These are phyloP conservation scores for Rhinophrynus dorsalis DNA, from an alignment of 2,797 vertebrate species.

Conservation along the genomic window DNA sequence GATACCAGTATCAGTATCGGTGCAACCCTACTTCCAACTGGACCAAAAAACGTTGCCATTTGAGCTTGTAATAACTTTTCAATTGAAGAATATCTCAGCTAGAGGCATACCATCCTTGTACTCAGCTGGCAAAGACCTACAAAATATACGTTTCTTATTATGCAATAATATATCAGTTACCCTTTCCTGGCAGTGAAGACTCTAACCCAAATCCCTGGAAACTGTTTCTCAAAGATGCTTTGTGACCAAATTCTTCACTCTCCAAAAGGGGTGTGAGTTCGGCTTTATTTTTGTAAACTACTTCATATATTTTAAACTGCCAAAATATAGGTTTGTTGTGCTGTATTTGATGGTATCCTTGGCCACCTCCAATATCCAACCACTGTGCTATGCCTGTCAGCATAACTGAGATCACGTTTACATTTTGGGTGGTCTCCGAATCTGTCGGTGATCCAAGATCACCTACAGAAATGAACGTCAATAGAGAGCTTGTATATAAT, in stretches of 20 bases:
- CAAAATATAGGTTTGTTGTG: conserved; percentile 35
- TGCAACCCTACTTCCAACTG: too few relatives aligned
- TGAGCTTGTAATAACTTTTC: too few relatives aligned
- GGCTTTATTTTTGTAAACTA: conserved; percentile 20
- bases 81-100: too few relatives aligned
- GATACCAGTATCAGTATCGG: too few relatives aligned
- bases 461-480: conserved; percentile 4
- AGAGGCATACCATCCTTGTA: too few relatives aligned
- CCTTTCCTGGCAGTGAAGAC: background rate
- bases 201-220: background rate
- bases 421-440: conserved; percentile 50
- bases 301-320: conserved; percentile 20
- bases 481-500: conserved; percentile 3
- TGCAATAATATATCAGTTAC: too few relatives aligned
- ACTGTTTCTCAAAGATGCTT: background rate
- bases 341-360: conserved; percentile 36
- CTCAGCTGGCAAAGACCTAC: too few relatives aligned
- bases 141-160: too few relatives aligned
- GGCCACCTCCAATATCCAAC: conserved; percentile 29
- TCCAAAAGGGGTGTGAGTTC: background rate
- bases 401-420: conserved; percentile 37
- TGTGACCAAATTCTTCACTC: background rate
- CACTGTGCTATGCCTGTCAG: conserved; percentile 10
- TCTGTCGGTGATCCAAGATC: background rate
- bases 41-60: too few relatives aligned